phyloP scores from a whole-genome alignment of 2,113 vertebrate species.

The Centropus unirufus region DNA sequence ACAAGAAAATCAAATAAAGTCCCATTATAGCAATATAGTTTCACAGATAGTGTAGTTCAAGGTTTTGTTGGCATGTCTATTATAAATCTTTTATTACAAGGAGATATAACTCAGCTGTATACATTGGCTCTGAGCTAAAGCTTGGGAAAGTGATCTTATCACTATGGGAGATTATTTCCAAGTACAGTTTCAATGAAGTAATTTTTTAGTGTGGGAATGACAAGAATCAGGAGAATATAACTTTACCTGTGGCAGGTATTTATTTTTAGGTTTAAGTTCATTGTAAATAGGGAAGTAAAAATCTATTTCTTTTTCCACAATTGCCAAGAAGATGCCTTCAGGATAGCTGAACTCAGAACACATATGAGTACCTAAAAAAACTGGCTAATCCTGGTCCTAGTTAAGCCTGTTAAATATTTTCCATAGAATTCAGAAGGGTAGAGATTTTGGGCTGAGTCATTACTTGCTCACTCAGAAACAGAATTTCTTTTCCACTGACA shows the following conservation, averaged over 20 bases:
- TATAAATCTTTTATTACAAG: not conserved
- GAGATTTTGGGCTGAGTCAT: not conserved
- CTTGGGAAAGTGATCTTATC: not conserved
- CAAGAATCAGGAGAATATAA: not conserved
- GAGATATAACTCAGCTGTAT: not conserved
- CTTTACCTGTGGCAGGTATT: not conserved
- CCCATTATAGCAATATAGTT: not conserved
- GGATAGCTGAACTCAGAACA: not conserved
- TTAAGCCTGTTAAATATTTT: not conserved
- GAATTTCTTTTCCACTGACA: not conserved
- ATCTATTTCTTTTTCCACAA: not conserved
- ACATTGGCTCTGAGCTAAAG: not conserved
- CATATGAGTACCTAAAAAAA: not conserved
- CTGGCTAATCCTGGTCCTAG: accelerated
- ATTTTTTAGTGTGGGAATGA: not conserved
- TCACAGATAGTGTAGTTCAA: not conserved
- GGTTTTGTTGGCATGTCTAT: not conserved
- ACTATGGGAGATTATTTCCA: not conserved
- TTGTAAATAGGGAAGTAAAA: not conserved
- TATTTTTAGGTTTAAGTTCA: not conserved
- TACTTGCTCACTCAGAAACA: not conserved
- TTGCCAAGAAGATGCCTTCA: not conserved
- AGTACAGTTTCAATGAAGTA: not conserved
- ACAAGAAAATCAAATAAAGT: conserved; percentile 30
- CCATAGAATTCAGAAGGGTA: not conserved